Evolutionary conservation across 1,140 invertebrate species (phyloP), one percentile per base, ranked within the genome.

Genomic region (Zaprionus camerounensis): DNA sequence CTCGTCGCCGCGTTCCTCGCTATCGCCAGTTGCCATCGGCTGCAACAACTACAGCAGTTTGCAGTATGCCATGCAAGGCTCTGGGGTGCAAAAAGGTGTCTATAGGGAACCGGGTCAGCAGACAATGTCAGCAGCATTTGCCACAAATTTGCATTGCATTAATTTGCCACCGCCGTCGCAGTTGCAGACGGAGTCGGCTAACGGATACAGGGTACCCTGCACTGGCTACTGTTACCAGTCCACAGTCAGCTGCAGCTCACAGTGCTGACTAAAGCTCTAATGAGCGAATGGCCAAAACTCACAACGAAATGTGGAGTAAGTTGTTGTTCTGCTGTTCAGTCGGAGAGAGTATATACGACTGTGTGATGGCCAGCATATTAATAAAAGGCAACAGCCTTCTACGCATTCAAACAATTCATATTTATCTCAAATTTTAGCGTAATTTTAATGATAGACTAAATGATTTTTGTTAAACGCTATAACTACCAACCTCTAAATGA

Each of bases 51-150:
- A 41, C 31, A 36, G 55, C 31, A 53, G 61, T 53, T 55, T 80
- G 73, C 41, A 67, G 56, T 75, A 55, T 67, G 71, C 65, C 76
- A 80, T 64, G 58, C 76, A 58, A 65, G 26, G 51, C 22, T 17
- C 24, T 46, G 28, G 13, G 24, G 34, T 57, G 26, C 36, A 28
- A 57, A 66, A 73, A 65, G 71, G 67, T 73, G 77, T 83, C 81
- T 77, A 62, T 68, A 55, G 85, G 85, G 81, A 90, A 90, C 76
- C 76, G 68, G 85, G 85, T 90, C 85, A 90, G 86, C 85, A 84
- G 85, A 90, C 86, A 72, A 71, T 80, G 80, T 84, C 79, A 80
- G 82, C 78, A 72, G 31, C 69, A 76, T 80, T 87, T 72, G 74
- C 63, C 78, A 71, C 67, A 77, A 75, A 78, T 78, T 76, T 78